Percentiles rank a stretch among this genome's conserved stretches.
These are phyloP conservation scores for Microtus pennsylvanicus DNA, from an alignment of 2,113 vertebrate genomes.

Conservation along the genomic window DNA sequence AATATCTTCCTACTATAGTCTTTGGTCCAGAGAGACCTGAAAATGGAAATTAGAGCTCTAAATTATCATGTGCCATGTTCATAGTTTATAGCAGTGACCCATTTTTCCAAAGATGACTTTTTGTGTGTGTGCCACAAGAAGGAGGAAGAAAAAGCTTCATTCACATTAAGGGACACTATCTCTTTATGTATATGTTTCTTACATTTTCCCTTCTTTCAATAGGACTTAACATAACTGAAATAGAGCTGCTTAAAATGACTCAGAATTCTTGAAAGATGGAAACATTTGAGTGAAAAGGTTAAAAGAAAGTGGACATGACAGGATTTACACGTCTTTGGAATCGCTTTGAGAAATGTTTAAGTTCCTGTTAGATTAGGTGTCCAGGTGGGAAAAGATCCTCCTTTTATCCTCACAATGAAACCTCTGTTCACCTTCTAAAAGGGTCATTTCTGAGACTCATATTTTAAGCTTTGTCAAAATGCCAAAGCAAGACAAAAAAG, in stretches of 20 bases:
- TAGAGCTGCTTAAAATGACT: neutral
- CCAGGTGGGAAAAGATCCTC: neutral
- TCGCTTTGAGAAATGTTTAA: conserved; percentile 67
- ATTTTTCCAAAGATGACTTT: neutral
- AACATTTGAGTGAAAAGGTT: conserved; percentile 71
- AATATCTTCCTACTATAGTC: neutral
- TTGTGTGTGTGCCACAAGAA: neutral
- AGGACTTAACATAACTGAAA: conserved; percentile 59
- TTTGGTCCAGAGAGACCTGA: neutral
- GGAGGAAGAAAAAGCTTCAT: neutral
- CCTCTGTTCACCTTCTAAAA: neutral
- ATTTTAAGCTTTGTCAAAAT: conserved; percentile 17
- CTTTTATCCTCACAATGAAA: conserved; percentile 64
- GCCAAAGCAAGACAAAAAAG: neutral
- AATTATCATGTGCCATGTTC: neutral
- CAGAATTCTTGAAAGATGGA: conserved; percentile 52
- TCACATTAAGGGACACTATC: neutral
- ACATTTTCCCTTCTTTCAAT: conserved; percentile 55
- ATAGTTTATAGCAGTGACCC: neutral
- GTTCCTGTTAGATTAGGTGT: conserved; percentile 32
- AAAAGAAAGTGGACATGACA: conserved; percentile 62
- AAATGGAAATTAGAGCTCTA: neutral
- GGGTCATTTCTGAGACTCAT: neutral
- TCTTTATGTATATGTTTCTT: neutral
- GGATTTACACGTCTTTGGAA: conserved; percentile 71